Percentiles rank a stretch among this genome's conserved stretches.
Conservation (phyloP, 2,113 vertebrate species). For the Lipophrys pholis region DNA sequence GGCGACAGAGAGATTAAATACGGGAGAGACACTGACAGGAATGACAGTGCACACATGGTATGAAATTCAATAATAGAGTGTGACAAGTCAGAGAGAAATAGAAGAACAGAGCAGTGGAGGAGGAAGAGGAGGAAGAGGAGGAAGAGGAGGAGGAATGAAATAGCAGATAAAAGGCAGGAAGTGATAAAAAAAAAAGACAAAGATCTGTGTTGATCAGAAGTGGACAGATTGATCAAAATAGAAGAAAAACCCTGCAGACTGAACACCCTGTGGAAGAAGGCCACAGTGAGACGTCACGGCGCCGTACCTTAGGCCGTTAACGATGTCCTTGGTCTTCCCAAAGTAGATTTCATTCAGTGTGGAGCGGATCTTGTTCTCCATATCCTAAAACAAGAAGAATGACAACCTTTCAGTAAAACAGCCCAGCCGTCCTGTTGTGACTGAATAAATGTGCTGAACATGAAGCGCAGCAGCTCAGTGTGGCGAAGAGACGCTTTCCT, state of each 20-base stretch:
- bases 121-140: not conserved
- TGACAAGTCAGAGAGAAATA: not conserved
- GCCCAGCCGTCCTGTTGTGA: too few relatives aligned
- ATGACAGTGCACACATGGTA: slow-evolving; percentile 3
- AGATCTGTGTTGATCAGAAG: not conserved
- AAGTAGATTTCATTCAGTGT: slow-evolving; percentile 99
- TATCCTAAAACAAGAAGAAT: slow-evolving; percentile 85
- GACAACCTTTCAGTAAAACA: not conserved
- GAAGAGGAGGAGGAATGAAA: not conserved
- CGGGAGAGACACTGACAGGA: slow-evolving; percentile 24
- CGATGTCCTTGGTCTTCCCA: slow-evolving; percentile 99
- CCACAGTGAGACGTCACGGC: not conserved
- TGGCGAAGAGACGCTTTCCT: too few relatives aligned
- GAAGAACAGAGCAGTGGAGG: not conserved
- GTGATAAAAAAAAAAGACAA: slow-evolving; percentile 5
- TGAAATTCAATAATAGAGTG: slow-evolving; percentile 6
- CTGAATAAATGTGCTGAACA: too few relatives aligned
- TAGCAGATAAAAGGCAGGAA: not conserved
- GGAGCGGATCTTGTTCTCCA: slow-evolving; percentile 99
- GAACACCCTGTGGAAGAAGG: slow-evolving; percentile 28
- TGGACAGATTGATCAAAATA: not conserved
- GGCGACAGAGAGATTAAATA: slow-evolving; percentile 14
- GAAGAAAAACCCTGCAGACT: not conserved
- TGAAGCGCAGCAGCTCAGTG: too few relatives aligned
- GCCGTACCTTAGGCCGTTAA: slow-evolving; percentile 96